Base-by-base conservation (phyloP, 2,113 vertebrate species). In the Eptesicus fuscus region DNA sequence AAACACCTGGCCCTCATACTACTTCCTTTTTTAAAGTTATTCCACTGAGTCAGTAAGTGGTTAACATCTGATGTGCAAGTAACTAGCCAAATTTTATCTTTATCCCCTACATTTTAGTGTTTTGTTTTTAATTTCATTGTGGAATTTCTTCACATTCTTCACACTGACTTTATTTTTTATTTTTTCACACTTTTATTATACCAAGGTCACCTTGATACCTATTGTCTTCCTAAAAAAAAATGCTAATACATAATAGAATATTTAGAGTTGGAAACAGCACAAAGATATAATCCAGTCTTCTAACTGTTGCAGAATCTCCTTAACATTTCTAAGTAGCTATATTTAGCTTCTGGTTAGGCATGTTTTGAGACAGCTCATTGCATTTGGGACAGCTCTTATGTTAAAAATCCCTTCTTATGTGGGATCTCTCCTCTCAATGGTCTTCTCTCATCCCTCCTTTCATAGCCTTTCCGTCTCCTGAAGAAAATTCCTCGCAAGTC, bases 161-260 rank as follows among this genome's bases (percentile, higher is more conserved):
- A 53, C 37, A 59, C 30, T 40, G 47, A 70, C 49, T 40, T 76
- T 85, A 16, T 49, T 49, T 47, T 47, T 47, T 47, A 2, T 49
- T 32, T 77, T 47, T 70, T 77, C 61, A 56, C 44, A 61, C 32
- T 42, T 77, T 86, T 80, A 69, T 89, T 96, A 78, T 28, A 77
- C 49, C 74, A 67, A 76, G 14, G 53, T 94, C 35, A 93, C 30
- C 51, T 95, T 88, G 85, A 49, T 82, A 82, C 30, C 18, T 82
- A 32, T 32, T 85, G 22, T 83, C 59, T 65, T 93, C 23, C 40
- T 96, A 28, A 89, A 76, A 88, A 88, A 88, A 73, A 92, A 65
- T 90, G 42, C 4, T 93, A 83, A 85, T 42, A 32, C 23, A 23
- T 71, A 80, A 63, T 23, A 92, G 35, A 71, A 67, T 87, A 37